phyloP scores from a whole-genome alignment of 1,140 invertebrate species.

The Battus philenor region DNA sequence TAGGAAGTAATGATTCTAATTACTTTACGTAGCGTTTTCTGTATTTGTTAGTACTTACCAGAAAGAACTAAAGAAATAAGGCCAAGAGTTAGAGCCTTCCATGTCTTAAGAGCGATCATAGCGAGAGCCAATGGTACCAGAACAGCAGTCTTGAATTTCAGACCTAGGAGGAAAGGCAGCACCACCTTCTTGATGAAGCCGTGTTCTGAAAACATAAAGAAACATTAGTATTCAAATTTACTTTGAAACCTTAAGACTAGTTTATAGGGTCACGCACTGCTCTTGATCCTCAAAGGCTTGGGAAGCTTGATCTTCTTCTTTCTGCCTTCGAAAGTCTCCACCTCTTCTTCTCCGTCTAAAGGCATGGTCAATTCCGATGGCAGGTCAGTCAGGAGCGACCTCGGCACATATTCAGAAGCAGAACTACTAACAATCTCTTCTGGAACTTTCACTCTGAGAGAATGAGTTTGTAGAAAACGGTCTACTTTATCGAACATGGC shows the following conservation, averaged over 20 bases:
- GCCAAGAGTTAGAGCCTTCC: constrained; percentile 90
- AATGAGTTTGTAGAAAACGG: constrained; percentile 79
- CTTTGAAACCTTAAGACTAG: constrained; percentile 13
- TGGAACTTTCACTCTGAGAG: constrained; percentile 79
- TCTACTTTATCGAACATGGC: constrained; percentile 80
- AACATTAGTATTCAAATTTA: constrained; percentile 13
- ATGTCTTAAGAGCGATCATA: constrained; percentile 89
- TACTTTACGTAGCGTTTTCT: no score
- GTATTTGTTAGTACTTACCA: constrained; percentile 40
- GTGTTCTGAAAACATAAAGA: constrained; percentile 77
- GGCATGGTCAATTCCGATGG: constrained; percentile 82
- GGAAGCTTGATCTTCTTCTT: constrained; percentile 71
- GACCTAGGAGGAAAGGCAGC: constrained; percentile 87
- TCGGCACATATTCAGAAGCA: constrained; percentile 79
- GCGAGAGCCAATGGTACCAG: constrained; percentile 86
- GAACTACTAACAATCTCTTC: constrained; percentile 76
- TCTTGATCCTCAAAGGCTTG: constrained; percentile 68
- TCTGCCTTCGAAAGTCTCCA: constrained; percentile 76
- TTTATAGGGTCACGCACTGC: constrained; percentile 40
- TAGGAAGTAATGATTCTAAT: no score
- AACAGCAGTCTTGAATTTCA: constrained; percentile 90
- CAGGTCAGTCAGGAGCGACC: constrained; percentile 80
- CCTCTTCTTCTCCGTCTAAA: constrained; percentile 78
- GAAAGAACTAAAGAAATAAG: constrained; percentile 88
- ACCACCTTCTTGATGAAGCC: constrained; percentile 89